These are phyloP conservation scores for Schlechtendalia chinensis DNA, from an alignment of 1,140 invertebrate species.

Conservation along the genomic window DNA sequence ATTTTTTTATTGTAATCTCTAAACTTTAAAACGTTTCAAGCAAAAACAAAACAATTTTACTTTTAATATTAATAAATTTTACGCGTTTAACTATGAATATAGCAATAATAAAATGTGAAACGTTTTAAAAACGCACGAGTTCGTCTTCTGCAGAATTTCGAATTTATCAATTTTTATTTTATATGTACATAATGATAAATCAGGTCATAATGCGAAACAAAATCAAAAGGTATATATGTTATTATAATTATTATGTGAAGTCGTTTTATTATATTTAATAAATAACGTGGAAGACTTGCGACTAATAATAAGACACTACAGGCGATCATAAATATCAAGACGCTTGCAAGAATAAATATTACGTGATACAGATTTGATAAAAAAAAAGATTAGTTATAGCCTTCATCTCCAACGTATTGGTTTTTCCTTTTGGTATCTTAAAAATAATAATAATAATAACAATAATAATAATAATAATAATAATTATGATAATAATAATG, in stretches of 20 bases:
- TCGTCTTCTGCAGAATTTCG: too few species aligned
- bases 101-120: too few species aligned
- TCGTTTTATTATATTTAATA: background rate
- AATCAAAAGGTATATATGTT: background rate
- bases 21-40: background rate
- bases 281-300: slow-evolving; percentile 31
- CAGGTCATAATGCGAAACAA: background rate
- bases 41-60: background rate
- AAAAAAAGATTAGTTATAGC: slow-evolving; percentile 5
- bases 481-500: background rate
- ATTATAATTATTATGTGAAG: background rate
- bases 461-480: too few species aligned
- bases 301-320: slow-evolving; percentile 42
- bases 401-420: slow-evolving; percentile 27
- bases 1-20: background rate
- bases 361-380: slow-evolving; percentile 37
- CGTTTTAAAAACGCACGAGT: too few species aligned
- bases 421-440: background rate
- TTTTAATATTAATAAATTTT: background rate
- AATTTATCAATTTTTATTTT: too few species aligned
- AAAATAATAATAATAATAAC: too few species aligned
- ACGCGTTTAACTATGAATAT: too few species aligned
- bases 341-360: slow-evolving; percentile 2
- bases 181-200: too few species aligned
- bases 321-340: slow-evolving; percentile 44